Evolutionary conservation across 2,113 vertebrate species (phyloP), one percentile per base, ranked within the genome.

Genomic region (Rostratula benghalensis): DNA sequence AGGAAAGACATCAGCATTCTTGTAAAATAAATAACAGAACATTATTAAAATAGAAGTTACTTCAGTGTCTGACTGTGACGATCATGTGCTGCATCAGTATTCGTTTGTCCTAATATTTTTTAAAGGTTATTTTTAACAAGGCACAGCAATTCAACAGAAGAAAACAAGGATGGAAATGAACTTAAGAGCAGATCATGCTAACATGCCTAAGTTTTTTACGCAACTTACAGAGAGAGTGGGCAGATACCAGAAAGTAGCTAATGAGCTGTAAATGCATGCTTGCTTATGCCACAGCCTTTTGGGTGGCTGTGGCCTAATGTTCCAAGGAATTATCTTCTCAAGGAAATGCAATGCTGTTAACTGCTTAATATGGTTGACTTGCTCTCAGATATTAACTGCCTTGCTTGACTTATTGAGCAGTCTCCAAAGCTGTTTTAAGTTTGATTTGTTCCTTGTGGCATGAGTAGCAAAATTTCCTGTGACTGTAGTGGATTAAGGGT

Each of bases 201-300:
- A 50, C 0, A 0, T 2, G 7, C 2, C 0, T 7, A 48, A 35
- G 23, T 39, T 61, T 80, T n/a, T 88, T n/a, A 76, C n/a, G 43
- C 30, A 61, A 76, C 7, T 63, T 39, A 65, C 15, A 61, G 54
- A 76, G 53, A n/a, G 24, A 13, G 24, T 10, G 19, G 41, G 41
- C 59, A 83, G 63, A 45, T 10, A 74, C 11, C 35, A 37, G 71
- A 71, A 51, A 60, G 57, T 2, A 79, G 48, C 39, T 76, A 83
- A 61, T n/a, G 31, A 80, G 48, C 37, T 50, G 45, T 23, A 83
- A 77, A 73, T 25, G 75, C 57, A 24, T 16, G 22, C 45, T 80
- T 77, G 23, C 41, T 50, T 59, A 65, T 33, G 39, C 65, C 57
- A 76, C 24, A 54, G 63, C 31, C 39, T 91, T 60, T 16, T 53